Evolutionary conservation across 2,888 invertebrate species (phyloP).

Genomic region (Coenonympha arcania): DNA sequence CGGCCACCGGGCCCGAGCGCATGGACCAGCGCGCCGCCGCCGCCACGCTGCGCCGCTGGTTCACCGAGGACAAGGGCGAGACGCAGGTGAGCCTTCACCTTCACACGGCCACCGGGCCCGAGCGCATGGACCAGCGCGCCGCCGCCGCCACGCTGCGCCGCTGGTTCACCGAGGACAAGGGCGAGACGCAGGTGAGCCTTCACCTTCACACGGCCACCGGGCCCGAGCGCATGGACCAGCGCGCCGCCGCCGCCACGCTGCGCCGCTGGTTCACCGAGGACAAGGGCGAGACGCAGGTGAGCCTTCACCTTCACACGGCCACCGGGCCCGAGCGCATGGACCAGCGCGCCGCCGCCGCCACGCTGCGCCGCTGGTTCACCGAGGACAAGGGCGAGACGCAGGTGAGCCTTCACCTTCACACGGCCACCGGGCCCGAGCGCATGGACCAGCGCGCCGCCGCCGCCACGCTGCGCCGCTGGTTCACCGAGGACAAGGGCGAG

Average conservation of each 20-base stretch:
- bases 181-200: conserved; percentile 72
- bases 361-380: conserved; percentile 94
- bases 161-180: conserved; percentile 95
- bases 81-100: conserved; percentile 76
- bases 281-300: conserved; percentile 74
- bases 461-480: conserved; percentile 94
- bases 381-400: conserved; percentile 84
- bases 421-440: conserved; percentile 60
- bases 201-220: conserved; percentile 76
- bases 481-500: conserved; percentile 89
- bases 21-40: conserved; percentile 79
- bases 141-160: conserved; percentile 90
- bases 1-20: conserved; percentile 60
- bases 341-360: conserved; percentile 82
- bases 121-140: conserved; percentile 73
- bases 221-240: conserved; percentile 73
- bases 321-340: conserved; percentile 70
- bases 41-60: conserved; percentile 94
- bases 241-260: conserved; percentile 86
- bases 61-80: conserved; percentile 89
- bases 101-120: conserved; percentile 63
- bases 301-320: conserved; percentile 77
- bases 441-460: conserved; percentile 79
- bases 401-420: conserved; percentile 77
- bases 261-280: conserved; percentile 96